A percentile compares a stretch with the other conserved stretches of the same genome.
These are phyloP conservation scores for Drosophila hamatofila DNA, from an alignment of 2,888 invertebrate genomes.

Conservation along the genomic window DNA sequence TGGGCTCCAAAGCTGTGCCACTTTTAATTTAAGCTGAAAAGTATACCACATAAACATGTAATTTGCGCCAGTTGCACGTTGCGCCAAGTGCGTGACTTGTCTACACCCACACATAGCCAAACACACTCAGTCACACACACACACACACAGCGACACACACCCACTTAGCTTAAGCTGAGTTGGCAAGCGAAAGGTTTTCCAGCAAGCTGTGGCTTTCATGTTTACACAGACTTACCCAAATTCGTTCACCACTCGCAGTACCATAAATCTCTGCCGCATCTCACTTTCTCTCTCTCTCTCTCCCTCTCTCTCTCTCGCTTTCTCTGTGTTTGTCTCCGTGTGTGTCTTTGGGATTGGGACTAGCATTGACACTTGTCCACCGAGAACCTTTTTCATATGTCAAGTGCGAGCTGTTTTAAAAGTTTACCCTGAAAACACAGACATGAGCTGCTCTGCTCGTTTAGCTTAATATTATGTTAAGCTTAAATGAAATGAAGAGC, in stretches of 20 bases:
- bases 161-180: constrained; percentile 8
- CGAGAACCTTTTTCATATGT: constrained; percentile 57
- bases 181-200: constrained; percentile 46
- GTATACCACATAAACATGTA: constrained; percentile 63
- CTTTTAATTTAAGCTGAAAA: constrained; percentile 46
- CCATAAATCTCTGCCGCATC: constrained; percentile 56
- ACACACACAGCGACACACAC: constrained; percentile 2
- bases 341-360: constrained; percentile 1
- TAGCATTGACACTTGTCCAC: constrained; percentile 15
- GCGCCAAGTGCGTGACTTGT: constrained; percentile 44
- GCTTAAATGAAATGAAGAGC: not conserved
- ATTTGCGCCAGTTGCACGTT: constrained; percentile 64
- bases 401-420: constrained; percentile 38
- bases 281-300: not conserved
- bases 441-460: not conserved
- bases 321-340: not conserved
- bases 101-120: constrained; percentile 6
- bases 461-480: not conserved
- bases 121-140: not conserved
- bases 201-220: constrained; percentile 24
- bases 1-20: constrained; percentile 32
- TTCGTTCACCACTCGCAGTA: not conserved
- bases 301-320: not conserved
- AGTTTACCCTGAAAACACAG: not conserved
- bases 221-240: constrained; percentile 16